phyloP scores from a whole-genome alignment of 2,888 invertebrate genomes.

The Sarcophaga caerulescens region DNA sequence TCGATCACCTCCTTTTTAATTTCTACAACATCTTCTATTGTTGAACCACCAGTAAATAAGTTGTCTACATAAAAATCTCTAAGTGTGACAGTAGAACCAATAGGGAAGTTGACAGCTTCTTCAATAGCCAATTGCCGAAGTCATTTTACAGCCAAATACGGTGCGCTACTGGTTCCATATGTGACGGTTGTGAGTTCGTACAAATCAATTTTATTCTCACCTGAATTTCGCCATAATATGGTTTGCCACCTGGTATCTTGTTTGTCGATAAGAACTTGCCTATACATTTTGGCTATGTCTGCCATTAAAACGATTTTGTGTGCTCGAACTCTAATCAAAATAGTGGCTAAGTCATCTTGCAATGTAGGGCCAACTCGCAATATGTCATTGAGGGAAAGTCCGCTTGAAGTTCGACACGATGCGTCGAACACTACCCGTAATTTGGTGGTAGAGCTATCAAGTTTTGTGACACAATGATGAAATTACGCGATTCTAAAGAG shows the following conservation, averaged over 20 bases:
- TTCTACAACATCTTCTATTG: conserved; percentile 45
- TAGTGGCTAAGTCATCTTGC: conserved; percentile 56
- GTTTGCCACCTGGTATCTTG: conserved; percentile 39
- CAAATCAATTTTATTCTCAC: no score
- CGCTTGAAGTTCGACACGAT: no score
- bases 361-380: conserved; percentile 46
- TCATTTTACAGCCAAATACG: conserved; percentile 18
- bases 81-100: conserved; percentile 54
- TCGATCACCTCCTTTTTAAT: conserved; percentile 51
- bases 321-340: conserved; percentile 47
- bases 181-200: no score
- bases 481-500: neutral
- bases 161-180: neutral
- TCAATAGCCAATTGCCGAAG: conserved; percentile 6
- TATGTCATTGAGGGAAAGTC: conserved; percentile 42
- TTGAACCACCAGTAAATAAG: conserved; percentile 58
- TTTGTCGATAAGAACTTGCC: conserved; percentile 39
- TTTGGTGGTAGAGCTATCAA: conserved; percentile 44
- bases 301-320: conserved; percentile 48
- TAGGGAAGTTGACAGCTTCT: conserved; percentile 30
- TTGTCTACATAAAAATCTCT: conserved; percentile 70
- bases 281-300: conserved; percentile 57
- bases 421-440: no score
- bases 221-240: conserved; percentile 30
- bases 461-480: conserved; percentile 56